These are phyloP conservation scores for Gymnothorax javanicus DNA, from an alignment of 2,797 vertebrate species.

Conservation along the genomic window DNA sequence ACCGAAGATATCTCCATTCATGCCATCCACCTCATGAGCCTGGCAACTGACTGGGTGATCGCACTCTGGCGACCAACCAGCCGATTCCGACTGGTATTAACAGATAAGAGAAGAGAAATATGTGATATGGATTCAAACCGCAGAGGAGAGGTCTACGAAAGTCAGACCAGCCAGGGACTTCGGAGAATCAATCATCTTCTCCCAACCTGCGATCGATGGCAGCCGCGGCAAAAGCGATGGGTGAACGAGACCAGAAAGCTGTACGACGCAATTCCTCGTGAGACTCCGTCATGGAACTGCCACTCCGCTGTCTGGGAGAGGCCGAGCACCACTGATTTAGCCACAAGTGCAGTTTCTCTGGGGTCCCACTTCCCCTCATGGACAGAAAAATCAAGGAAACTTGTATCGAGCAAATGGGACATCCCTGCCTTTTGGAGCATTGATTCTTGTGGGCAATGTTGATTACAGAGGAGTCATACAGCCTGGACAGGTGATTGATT, in stretches of 20 bases:
- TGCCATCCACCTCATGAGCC: constrained; percentile 10
- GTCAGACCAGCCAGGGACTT: constrained; percentile 45
- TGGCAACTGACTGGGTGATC: neutral
- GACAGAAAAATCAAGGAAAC: too few species aligned
- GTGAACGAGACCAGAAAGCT: neutral
- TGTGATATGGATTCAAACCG: constrained; percentile 32
- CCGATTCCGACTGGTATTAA: constrained; percentile 38
- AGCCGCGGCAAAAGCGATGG: constrained; percentile 27
- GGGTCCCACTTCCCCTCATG: too few species aligned
- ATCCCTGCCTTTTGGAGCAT: too few species aligned
- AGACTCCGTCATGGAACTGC: neutral
- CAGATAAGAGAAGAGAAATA: constrained; percentile 46
- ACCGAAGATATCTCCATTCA: constrained; percentile 32
- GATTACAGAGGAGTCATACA: too few species aligned
- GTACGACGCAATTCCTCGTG: too few species aligned
- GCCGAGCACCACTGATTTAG: neutral
- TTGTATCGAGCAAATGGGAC: too few species aligned
- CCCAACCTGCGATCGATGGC: constrained; percentile 49
- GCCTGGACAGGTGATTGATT: too few species aligned
- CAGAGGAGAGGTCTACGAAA: constrained; percentile 37
- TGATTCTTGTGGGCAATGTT: too few species aligned
- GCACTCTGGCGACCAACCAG: constrained; percentile 35
- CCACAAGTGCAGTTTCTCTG: too few species aligned
- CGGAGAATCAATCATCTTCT: constrained; percentile 52
- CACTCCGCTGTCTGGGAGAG: too few species aligned